A percentile compares a stretch with the other conserved stretches of the same genome.
These are phyloP conservation scores for Galeopsomyia nigrocyanea DNA, from an alignment of 2,888 invertebrate genomes.

Conservation along the genomic window DNA sequence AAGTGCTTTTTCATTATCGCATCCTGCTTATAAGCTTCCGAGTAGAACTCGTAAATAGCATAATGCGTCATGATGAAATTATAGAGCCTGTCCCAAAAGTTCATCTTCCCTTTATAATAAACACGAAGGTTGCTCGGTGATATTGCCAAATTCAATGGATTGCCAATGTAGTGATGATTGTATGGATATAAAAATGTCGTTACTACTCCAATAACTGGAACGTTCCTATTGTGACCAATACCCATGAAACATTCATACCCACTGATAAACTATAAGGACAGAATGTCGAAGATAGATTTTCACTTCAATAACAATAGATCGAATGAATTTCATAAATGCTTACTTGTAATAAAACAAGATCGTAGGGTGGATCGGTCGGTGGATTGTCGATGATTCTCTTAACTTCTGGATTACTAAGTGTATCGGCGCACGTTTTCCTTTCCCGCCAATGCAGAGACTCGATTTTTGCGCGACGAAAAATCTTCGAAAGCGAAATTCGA, in stretches of 20 bases:
- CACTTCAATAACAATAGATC: no score
- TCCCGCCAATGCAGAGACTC: no score
- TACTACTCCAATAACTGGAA: constrained; percentile 50
- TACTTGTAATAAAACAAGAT: no score
- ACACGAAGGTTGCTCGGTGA: constrained; percentile 39
- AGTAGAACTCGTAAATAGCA: constrained; percentile 35
- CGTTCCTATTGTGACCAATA: constrained; percentile 51
- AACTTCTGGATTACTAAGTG: no score
- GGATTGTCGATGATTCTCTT: no score
- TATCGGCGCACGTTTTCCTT: no score
- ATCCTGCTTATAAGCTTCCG: constrained; percentile 40
- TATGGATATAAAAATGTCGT: constrained; percentile 50
- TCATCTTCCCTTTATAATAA: neutral
- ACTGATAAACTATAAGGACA: neutral
- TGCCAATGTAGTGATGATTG: constrained; percentile 47
- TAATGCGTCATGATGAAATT: constrained; percentile 18
- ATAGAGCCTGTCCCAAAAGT: constrained; percentile 40
- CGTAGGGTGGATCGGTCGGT: no score
- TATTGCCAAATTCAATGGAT: constrained; percentile 51
- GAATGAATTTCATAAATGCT: no score
- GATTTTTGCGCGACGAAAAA: no score
- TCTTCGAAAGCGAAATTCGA: no score
- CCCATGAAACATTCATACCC: constrained; percentile 50
- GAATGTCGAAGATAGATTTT: no score
- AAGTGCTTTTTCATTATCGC: constrained; percentile 52